Percentiles rank a stretch among this genome's conserved stretches.
These are phyloP conservation scores for Lagodon rhomboides DNA, from an alignment of 2,797 vertebrate species.

Conservation along the genomic window DNA sequence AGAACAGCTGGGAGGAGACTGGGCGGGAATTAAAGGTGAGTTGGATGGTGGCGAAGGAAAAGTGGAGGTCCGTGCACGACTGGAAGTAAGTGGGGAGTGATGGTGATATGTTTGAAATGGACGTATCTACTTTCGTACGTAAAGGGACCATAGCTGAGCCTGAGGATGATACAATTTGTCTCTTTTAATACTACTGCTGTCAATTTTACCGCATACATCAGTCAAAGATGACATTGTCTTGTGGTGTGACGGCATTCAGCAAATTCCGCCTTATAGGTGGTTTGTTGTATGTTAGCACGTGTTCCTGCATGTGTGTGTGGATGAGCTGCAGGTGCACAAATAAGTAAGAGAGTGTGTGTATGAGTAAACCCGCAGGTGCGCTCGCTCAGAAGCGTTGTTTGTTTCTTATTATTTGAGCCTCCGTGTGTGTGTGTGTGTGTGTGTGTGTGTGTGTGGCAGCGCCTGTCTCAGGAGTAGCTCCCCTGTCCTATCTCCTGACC, in stretches of 20 bases:
- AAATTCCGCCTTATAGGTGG: neutral
- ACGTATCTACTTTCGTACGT: too few species aligned
- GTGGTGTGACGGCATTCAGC: neutral
- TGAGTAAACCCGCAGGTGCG: conserved; percentile 32
- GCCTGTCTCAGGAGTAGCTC: conserved; percentile 81
- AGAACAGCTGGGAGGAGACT: too few species aligned
- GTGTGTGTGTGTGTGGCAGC: conserved; percentile 60
- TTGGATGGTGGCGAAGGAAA: too few species aligned
- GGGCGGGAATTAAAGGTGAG: too few species aligned
- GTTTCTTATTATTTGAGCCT: conserved; percentile 46
- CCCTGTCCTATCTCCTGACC: conserved; percentile 89
- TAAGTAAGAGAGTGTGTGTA: conserved; percentile 16
- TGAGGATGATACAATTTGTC: neutral
- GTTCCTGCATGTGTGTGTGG: conserved; percentile 14
- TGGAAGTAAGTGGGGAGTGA: too few species aligned
- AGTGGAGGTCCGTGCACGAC: too few species aligned
- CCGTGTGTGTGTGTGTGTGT: conserved; percentile 47
- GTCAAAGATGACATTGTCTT: conserved; percentile 19
- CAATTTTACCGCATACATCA: conserved; percentile 7
- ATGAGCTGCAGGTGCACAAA: conserved; percentile 14
- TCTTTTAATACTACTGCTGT: conserved; percentile 11
- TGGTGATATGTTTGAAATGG: too few species aligned
- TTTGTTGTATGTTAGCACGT: conserved; percentile 13
- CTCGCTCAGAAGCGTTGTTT: conserved; percentile 41
- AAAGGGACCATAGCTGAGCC: too few species aligned